Evolutionary conservation across 1,140 invertebrate species (phyloP).

Genomic region (Drosophila saltans): DNA sequence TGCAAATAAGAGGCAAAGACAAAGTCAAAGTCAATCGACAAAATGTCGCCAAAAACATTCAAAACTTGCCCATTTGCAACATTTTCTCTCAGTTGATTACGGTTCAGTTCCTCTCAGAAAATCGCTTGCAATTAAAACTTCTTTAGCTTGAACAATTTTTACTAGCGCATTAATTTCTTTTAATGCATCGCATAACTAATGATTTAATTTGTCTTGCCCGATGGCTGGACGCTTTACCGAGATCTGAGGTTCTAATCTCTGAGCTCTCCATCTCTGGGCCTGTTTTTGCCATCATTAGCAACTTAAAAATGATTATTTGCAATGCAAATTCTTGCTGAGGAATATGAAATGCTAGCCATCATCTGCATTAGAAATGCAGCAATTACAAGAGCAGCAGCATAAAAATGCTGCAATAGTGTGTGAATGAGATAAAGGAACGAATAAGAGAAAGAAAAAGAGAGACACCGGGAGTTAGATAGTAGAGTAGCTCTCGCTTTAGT

Average conservation of each 20-base stretch:
- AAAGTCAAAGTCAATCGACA: slow-evolving; percentile 71
- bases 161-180: slow-evolving; percentile 68
- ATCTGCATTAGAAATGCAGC: slow-evolving; percentile 63
- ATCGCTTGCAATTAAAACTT: slow-evolving; percentile 68
- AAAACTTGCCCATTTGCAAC: slow-evolving; percentile 28
- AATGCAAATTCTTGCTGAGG: slow-evolving; percentile 61
- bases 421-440: too few species aligned
- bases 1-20: slow-evolving; percentile 57
- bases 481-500: too few species aligned
- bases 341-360: slow-evolving; percentile 54
- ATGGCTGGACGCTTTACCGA: slow-evolving; percentile 1
- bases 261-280: slow-evolving; percentile 8
- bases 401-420: not conserved
- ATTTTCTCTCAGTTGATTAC: slow-evolving; percentile 20
- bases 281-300: slow-evolving; percentile 58
- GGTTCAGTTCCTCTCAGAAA: slow-evolving; percentile 21
- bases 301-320: slow-evolving; percentile 77
- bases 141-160: slow-evolving; percentile 43
- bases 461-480: not conserved
- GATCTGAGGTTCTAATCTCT: not conserved
- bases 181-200: slow-evolving; percentile 72
- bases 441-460: not conserved
- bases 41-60: slow-evolving; percentile 50
- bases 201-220: slow-evolving; percentile 69
- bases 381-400: slow-evolving; percentile 19